Percentiles rank a stretch among this genome's conserved stretches.
Evolutionary conservation across 2,113 vertebrate genomes (phyloP).

Genomic region (Gymnobelideus leadbeateri): DNA sequence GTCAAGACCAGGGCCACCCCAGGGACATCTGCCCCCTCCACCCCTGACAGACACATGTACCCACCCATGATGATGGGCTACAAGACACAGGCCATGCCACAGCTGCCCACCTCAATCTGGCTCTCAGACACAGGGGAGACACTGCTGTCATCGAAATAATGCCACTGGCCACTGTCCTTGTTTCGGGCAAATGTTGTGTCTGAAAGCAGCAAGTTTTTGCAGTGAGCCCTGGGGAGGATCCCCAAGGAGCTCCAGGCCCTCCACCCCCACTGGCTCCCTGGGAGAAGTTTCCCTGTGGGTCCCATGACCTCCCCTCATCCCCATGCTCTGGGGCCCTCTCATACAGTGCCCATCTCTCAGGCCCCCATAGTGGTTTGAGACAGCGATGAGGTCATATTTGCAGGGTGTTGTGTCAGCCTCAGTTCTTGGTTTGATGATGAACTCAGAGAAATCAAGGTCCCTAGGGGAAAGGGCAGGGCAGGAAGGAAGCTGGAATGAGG

Average conservation of each 20-base stretch:
- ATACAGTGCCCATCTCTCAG: constrained; percentile 92
- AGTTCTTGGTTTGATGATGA: constrained; percentile 85
- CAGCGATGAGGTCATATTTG: constrained; percentile 92
- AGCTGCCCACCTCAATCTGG: constrained; percentile 89
- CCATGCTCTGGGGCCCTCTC: constrained; percentile 42
- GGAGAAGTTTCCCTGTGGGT: too few relatives aligned
- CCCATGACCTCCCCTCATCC: background rate
- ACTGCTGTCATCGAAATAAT: constrained; percentile 92
- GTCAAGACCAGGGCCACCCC: too few relatives aligned
- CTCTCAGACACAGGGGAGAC: constrained; percentile 89
- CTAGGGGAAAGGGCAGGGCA: constrained; percentile 73
- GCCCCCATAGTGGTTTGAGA: constrained; percentile 93
- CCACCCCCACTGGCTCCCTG: background rate
- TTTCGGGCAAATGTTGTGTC: constrained; percentile 91
- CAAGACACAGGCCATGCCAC: background rate
- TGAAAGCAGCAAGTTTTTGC: constrained; percentile 62
- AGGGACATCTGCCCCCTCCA: too few relatives aligned
- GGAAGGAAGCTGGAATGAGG: too few relatives aligned
- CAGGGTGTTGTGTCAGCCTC: constrained; percentile 84
- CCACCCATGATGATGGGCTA: fast-evolving
- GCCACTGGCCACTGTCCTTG: constrained; percentile 93
- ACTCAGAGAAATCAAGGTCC: constrained; percentile 90
- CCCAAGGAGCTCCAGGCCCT: background rate
- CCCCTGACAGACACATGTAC: too few relatives aligned
- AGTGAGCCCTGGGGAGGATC: background rate